Base-by-base conservation (phyloP, 2,797 vertebrate genomes). In the Bothrops alternatus region DNA sequence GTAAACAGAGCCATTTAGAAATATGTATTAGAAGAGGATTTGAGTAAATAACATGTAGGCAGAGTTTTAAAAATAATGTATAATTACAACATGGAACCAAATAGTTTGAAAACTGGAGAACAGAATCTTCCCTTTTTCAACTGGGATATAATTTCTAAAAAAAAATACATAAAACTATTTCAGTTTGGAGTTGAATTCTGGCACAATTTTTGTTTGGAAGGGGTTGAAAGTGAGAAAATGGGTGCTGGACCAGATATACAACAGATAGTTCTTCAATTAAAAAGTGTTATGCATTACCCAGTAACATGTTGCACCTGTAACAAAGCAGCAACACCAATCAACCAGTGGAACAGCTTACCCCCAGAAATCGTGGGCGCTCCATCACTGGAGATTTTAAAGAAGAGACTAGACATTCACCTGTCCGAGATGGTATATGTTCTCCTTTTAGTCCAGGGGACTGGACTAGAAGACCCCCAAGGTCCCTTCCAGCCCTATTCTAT, bases 111-210 rank as follows among this genome's bases (percentile, higher is more conserved):
- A 26, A 93, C 93, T 73, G 1, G 89, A 14, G 90, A 85, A 56
- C 7, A 0, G 42, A 73, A 69, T 13, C 61, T 69, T 93, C 32
- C 90, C 93, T 90, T 95, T 95, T 90, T 94, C 95, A 95, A 93
- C 42, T 69, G 88, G 96, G 93, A 82, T 53, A 88, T 89, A 94
- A 3, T 18, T 91, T 91, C 90, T 12, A 25, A 94, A 95, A 6
- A 95, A 6, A n/a, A 65, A 91, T 78, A 94, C 91, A 92, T 42
- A 88, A 82, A 42, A 13, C 89, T 92, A 47, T 87, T 58, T n/a
- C 20, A 82, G 3, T 78, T 87, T 85, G 60, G 78, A 53, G 69
- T 23, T 56, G 63, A 37, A 89, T 53, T n/a, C 20, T 32, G 37
- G 14, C 47, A 57, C 11, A 61, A 25, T 32, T 73, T 82, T 73